Base-by-base conservation (phyloP, 2,888 invertebrate species). In the Tenthredo scrophulariae region DNA sequence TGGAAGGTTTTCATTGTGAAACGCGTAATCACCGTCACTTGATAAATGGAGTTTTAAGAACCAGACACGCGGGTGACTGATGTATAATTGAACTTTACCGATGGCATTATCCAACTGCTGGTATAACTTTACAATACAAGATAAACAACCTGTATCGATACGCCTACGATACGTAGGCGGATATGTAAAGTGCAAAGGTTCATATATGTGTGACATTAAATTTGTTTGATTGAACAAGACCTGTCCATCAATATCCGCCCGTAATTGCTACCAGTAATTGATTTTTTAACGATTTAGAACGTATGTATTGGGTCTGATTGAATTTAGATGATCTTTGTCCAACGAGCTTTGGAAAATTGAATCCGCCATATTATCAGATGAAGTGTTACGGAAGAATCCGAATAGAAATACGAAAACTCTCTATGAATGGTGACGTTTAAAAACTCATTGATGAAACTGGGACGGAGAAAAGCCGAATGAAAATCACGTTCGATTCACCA, bases 401-500 rank as follows among this genome's bases (percentile, higher is more conserved):
- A 4, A 37, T 54, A 18, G 54, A 54, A 77, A 54, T 77, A 54
- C 37, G 62, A 22, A n/a, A 22, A 22, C 22, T 62, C 22, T 58
- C 62, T 33, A 83, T 83, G 83, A 83, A 83, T 83, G 83, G 67
- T 67, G 33, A 65, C 26, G 70, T 70, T 70, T 83, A 46, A 83
- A 83, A 70, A 29, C 83, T 83, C 83, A 83, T 83, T 83, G 83
- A 83, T 83, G 70, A 3, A 46, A 83, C 67, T 6, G 37, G 40
- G 33, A 26, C 77, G 13, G 58, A 40, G 58, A 50, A 15, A 46
- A 43, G 29, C 67, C 83, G 83, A 67, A 83, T 83, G 83, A 83
- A 83, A 83, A 83, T 83, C 62, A 29, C 67, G 83, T 83, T 83
- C 67, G 83, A 83, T 83, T 83, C 83, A 83, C 67, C 67, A 65